Percentiles rank a stretch among this genome's conserved stretches.
Conservation (phyloP, 2,797 vertebrate species). For the Thripadectes ignobilis region DNA sequence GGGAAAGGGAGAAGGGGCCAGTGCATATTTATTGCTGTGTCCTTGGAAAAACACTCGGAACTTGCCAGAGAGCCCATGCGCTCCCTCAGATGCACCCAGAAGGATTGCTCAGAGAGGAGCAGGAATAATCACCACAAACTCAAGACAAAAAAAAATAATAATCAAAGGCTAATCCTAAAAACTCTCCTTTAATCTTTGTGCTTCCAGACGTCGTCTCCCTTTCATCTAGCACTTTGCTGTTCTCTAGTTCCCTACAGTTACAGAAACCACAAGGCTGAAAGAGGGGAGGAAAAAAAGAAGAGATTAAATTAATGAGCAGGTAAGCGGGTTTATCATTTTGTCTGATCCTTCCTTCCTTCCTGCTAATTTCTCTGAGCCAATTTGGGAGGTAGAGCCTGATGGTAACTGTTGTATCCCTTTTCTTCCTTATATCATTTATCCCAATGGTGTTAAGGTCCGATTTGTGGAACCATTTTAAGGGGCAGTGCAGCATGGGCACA, state of each 20-base stretch:
- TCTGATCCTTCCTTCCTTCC: constrained; percentile 76
- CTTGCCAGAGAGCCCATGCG: neutral
- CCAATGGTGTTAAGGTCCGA: constrained; percentile 18
- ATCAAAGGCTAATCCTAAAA: constrained; percentile 76
- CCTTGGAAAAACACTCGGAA: neutral
- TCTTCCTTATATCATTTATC: constrained; percentile 56
- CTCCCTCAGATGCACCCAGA: neutral
- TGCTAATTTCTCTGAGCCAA: constrained; percentile 71
- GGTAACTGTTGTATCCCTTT: constrained; percentile 33
- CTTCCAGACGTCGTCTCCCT: constrained; percentile 68
- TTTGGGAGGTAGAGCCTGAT: constrained; percentile 69
- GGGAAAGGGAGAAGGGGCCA: neutral
- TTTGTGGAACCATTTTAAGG: constrained; percentile 29
- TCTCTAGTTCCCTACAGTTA: constrained; percentile 59
- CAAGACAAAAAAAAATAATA: constrained; percentile 1
- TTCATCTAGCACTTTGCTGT: constrained; percentile 77
- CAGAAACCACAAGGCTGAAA: constrained; percentile 36
- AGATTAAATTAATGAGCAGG: constrained; percentile 78
- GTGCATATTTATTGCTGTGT: rapidly evolving
- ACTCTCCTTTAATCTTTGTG: constrained; percentile 77
- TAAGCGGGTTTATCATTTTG: constrained; percentile 77
- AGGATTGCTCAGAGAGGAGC: neutral
- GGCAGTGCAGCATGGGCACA: neutral
- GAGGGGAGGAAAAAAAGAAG: constrained; percentile 12
- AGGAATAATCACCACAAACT: neutral